Base-by-base conservation (phyloP, 2,113 vertebrate genomes). In the Nansenia antarctica region DNA sequence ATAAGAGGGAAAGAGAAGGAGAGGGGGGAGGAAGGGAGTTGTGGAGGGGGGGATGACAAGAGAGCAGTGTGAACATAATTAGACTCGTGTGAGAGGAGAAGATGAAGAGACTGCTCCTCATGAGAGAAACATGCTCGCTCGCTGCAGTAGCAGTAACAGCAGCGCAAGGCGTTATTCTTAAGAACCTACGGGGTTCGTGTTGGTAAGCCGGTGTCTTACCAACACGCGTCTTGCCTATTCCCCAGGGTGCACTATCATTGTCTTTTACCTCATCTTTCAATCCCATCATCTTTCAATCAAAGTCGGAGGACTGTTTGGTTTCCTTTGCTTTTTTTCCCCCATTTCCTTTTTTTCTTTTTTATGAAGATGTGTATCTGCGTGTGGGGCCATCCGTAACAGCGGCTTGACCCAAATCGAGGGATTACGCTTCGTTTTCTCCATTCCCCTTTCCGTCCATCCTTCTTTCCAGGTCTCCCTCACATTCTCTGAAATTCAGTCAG, bases 401-500 rank as follows among this genome's bases (percentile, higher is more conserved):
- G 9, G 0, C 0, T 57, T 24, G n/a, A 68, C 37, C 49, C 2
- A 74, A 37, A 34, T 32, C 9, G 15, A 37, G 37, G 9, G n/a
- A 63, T 49, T 49, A 22, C 22, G 27, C 27, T 2, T 18, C 11
- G 65, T n/a, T 6, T 27, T 26, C 15, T 18, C n/a, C 59, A 11
- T n/a, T 30, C 12, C 9, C 27, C 42, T 47, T 8, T n/a, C 6
- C 34, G 1, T 1, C 32, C 3, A 34, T 73, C 34, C n/a, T 32
- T 70, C 7, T 35, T 14, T 58, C 67, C 29, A 20, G 14, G 5
- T 29, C 6, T 68, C 65, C 63, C 64, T 73, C 31, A 62, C 63
- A 5, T 62, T 70, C 49, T 37, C 0, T 72, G 32, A 73, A 65
- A 69, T 71, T 85, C 70, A 77, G 82, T 73, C 79, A 78, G 67